These are phyloP conservation scores for Cryptoprocta ferox DNA, from an alignment of 2,797 vertebrate genomes.

Conservation along the genomic window DNA sequence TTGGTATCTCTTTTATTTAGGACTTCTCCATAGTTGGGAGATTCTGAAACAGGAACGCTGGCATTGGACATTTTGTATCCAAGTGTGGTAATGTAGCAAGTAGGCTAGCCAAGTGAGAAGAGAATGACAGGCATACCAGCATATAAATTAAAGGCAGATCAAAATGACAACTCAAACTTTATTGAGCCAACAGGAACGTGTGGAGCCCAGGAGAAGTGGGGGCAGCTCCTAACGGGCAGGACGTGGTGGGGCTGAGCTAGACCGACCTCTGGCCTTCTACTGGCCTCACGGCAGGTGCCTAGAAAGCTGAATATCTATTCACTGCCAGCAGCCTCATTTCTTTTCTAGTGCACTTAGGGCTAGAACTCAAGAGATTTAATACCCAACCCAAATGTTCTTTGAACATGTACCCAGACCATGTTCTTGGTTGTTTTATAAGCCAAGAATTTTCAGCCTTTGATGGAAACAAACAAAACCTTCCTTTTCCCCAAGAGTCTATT, in stretches of 20 bases:
- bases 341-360: neutral
- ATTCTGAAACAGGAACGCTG: neutral
- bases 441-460: neutral
- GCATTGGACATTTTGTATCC: neutral
- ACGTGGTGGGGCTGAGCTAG: rapidly evolving
- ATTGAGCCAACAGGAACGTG: neutral
- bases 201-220: neutral
- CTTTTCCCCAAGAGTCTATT: neutral
- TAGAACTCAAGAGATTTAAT: neutral
- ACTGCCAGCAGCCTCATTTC: neutral
- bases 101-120: neutral
- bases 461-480: neutral
- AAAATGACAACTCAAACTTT: neutral
- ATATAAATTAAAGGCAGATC: neutral
- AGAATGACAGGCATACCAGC: neutral
- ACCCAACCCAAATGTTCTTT: neutral
- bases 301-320: neutral
- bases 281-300: neutral
- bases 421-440: neutral
- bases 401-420: neutral
- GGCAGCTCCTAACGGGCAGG: rapidly evolving
- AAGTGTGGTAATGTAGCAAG: neutral
- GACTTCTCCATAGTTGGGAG: neutral
- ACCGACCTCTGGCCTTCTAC: neutral
- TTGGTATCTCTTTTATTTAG: neutral